Base-by-base conservation (phyloP, 2,797 vertebrate species). In the Aphelocoma californica region DNA sequence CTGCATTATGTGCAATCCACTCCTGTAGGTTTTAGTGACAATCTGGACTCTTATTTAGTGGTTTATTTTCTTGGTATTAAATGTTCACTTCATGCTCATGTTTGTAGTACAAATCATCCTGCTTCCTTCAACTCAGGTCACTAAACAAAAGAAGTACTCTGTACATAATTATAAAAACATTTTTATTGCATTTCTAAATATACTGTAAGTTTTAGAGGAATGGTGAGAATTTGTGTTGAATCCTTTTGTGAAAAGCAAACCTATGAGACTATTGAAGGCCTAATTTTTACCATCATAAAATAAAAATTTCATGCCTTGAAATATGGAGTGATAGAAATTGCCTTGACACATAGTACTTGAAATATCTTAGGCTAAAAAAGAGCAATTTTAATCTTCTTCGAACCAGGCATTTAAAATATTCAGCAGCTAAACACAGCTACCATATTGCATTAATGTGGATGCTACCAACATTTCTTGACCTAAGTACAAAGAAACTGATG, bases 31-130 rank as follows among this genome's bases (percentile, higher is more conserved):
- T 84, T 86, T 56, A 73, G n/a, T 7, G 9, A 17, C 34, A 83
- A 62, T 31, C 47, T 87, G 78, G 29, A 42, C 12, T 75, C 72
- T 83, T 89, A 81, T 64, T 91, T 69, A 74, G 51, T 70, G 19
- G 36, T 74, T 89, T 94, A 18, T 79, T 90, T 92, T 87, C 61
- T 88, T 75, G 19, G 18, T 83, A 81, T 88, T 88, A 93, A 70
- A 57, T 84, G 24, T 89, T 92, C 81, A 29, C 11, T 90, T 93
- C 32, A 57, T 72, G 56, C 44, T 73, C 62, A 57, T 85, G 10
- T 74, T 91, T 74, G 45, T 66, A 83, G 50, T 48, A 77, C 40
- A 74, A 85, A 80, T 74, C 32, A 42, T 69, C 36, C 10, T 88
- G 8, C 18, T 88, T 20, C 28, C 36, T 91, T 92, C 34, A 81